Evolutionary conservation across 2,113 vertebrate species (phyloP).

Genomic region (Lophura nycthemera): DNA sequence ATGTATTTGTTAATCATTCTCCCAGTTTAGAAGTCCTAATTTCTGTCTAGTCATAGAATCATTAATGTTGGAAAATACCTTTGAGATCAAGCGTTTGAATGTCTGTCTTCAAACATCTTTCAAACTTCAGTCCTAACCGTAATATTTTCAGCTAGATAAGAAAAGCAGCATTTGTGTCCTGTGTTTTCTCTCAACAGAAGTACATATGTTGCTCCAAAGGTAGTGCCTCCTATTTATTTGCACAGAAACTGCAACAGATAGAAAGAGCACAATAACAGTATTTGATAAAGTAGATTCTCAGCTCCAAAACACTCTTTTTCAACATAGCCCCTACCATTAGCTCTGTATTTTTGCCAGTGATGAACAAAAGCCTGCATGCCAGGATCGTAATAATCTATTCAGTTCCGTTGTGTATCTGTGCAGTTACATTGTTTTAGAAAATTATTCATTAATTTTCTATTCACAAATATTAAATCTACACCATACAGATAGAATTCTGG

Average conservation of each 20-base stretch:
- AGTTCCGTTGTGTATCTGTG: background rate
- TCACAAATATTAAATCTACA: background rate
- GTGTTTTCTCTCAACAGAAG: background rate
- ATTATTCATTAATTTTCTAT: background rate
- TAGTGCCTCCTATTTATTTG: too few species aligned
- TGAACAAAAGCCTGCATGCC: too few species aligned
- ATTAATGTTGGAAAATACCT: background rate
- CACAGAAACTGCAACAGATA: too few species aligned
- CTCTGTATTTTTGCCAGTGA: too few species aligned
- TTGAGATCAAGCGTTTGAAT: background rate
- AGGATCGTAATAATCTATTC: too few species aligned
- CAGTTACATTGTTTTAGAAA: background rate
- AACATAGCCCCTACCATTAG: too few species aligned
- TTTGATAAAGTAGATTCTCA: too few species aligned
- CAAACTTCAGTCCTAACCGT: background rate
- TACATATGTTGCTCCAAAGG: background rate
- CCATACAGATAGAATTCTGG: background rate
- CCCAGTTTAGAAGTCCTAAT: background rate
- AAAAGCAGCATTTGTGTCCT: accelerated
- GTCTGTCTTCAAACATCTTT: background rate
- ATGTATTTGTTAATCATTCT: background rate
- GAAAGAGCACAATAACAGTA: too few species aligned
- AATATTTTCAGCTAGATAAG: background rate
- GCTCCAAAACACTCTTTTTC: too few species aligned
- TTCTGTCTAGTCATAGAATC: background rate